These are phyloP conservation scores for Aphelinus certus DNA, from an alignment of 1,140 invertebrate species.

Conservation along the genomic window DNA sequence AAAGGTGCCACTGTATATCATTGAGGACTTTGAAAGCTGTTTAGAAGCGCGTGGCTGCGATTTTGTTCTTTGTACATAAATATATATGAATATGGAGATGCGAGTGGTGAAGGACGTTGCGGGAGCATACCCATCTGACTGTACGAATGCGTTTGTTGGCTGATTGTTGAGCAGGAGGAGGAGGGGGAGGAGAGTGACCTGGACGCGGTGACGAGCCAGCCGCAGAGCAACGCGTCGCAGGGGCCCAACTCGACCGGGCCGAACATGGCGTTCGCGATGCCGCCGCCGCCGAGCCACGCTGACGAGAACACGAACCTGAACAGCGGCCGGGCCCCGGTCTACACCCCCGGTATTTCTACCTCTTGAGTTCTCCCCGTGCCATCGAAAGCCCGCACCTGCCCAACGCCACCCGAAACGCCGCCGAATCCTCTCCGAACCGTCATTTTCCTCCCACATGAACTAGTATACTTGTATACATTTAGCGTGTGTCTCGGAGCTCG, in stretches of 20 bases:
- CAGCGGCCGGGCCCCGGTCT: conserved; percentile 56
- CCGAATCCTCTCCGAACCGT: background rate
- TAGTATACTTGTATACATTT: too few species aligned
- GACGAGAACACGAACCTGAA: conserved; percentile 65
- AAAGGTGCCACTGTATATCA: too few species aligned
- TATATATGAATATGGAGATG: too few species aligned
- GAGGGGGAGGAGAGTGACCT: conserved; percentile 65
- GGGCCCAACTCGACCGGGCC: conserved; percentile 45
- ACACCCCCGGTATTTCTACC: conserved; percentile 59
- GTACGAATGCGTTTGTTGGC: conserved; percentile 1
- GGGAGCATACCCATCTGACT: background rate
- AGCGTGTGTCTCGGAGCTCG: too few species aligned
- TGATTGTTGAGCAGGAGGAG: conserved; percentile 56
- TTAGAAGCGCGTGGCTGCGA: too few species aligned
- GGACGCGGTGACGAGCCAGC: conserved; percentile 61
- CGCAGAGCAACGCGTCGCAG: conserved; percentile 52
- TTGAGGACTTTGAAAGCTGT: too few species aligned
- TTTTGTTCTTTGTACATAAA: too few species aligned
- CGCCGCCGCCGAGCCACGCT: conserved; percentile 53
- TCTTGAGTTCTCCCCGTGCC: conserved; percentile 42
- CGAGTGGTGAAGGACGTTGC: too few species aligned
- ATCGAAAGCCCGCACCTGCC: too few species aligned
- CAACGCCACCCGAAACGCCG: too few species aligned
- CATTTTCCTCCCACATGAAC: too few species aligned
- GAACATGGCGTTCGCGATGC: conserved; percentile 61